Conservation (phyloP, 2,113 vertebrate genomes). For the Hippocampus comes region DNA sequence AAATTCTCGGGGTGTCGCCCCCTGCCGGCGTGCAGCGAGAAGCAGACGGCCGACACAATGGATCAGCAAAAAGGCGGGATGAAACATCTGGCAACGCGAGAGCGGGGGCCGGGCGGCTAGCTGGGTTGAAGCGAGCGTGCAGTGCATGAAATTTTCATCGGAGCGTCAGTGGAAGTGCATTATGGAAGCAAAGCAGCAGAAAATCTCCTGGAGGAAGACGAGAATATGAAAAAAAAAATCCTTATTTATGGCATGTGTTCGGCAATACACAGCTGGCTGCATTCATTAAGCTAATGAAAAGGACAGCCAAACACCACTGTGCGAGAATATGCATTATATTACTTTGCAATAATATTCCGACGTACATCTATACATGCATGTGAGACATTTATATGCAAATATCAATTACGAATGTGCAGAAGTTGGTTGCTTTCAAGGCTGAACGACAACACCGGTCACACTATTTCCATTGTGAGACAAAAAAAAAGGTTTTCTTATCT, state of each 20-base stretch:
- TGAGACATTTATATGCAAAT: background rate
- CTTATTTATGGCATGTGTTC: slow-evolving; percentile 62
- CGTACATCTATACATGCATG: background rate
- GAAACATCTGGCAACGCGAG: background rate
- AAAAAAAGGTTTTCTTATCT: too few relatives aligned
- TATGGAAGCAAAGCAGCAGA: slow-evolving; percentile 69
- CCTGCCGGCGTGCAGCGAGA: background rate
- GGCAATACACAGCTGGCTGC: slow-evolving; percentile 48
- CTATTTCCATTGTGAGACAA: too few relatives aligned
- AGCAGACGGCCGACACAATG: background rate
- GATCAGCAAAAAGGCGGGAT: background rate
- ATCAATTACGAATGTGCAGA: background rate
- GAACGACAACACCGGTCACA: background rate
- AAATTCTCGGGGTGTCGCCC: background rate
- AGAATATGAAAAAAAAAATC: slow-evolving; percentile 44
- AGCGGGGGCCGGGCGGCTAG: background rate
- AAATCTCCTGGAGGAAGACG: slow-evolving; percentile 69
- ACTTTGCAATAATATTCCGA: slow-evolving; percentile 10
- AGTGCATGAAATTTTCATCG: slow-evolving; percentile 71
- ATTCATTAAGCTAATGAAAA: slow-evolving; percentile 66
- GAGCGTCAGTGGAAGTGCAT: slow-evolving; percentile 68
- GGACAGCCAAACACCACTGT: slow-evolving; percentile 42
- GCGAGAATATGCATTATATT: slow-evolving; percentile 37
- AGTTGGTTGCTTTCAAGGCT: background rate
- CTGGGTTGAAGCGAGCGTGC: slow-evolving; percentile 50